Conservation (phyloP, 2,113 vertebrate genomes). For the Gobio gobio region DNA sequence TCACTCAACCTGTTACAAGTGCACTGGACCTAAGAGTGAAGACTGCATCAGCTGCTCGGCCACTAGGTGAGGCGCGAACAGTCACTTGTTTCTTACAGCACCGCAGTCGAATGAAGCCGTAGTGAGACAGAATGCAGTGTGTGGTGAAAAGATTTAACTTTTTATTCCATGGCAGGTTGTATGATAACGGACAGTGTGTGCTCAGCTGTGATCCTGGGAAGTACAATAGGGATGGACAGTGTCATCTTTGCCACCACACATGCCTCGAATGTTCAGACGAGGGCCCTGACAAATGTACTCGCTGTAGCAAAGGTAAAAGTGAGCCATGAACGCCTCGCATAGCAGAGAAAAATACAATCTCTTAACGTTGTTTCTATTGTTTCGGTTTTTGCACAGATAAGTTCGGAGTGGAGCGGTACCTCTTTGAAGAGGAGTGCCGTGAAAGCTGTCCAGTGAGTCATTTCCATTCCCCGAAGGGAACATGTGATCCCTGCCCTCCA, state of each 20-base stretch:
- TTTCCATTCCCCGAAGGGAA: conserved; percentile 61
- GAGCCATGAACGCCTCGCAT: neutral
- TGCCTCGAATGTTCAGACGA: conserved; percentile 85
- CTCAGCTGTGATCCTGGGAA: conserved; percentile 77
- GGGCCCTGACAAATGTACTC: conserved; percentile 83
- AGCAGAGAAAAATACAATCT: neutral
- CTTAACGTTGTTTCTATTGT: neutral
- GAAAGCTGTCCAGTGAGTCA: conserved; percentile 79
- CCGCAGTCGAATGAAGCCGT: neutral
- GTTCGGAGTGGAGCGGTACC: conserved; percentile 72
- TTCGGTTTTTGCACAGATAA: conserved; percentile 71
- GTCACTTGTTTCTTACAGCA: neutral
- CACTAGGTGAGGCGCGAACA: conserved; percentile 74
- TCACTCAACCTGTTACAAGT: conserved; percentile 81
- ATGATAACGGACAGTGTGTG: conserved; percentile 81
- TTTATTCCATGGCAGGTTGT: conserved; percentile 73
- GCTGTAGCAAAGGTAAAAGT: conserved; percentile 83
- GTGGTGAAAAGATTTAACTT: neutral
- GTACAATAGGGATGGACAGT: conserved; percentile 77
- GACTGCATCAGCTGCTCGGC: conserved; percentile 81
- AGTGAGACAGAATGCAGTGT: neutral
- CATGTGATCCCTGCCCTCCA: conserved; percentile 78
- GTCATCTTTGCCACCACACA: conserved; percentile 86
- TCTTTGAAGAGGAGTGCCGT: conserved; percentile 80
- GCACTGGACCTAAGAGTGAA: conserved; percentile 79